Evolutionary conservation across 2,113 vertebrate genomes (phyloP).

Genomic region (Antennarius striatus): DNA sequence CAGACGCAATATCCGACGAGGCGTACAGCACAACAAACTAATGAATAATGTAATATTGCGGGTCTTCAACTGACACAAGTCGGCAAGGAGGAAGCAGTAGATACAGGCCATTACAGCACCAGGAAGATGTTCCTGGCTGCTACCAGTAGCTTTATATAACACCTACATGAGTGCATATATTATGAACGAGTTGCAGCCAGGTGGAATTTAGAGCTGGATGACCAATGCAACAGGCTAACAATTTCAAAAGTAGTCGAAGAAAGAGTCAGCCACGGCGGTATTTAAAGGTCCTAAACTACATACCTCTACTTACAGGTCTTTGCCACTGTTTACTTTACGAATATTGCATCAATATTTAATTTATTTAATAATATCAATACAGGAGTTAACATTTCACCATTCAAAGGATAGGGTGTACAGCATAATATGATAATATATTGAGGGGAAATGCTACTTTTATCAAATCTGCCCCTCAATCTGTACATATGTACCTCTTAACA

Average conservation of each 20-base stretch:
- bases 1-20: conserved; percentile 10
- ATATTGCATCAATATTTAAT: too few species aligned
- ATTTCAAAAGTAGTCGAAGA: not conserved
- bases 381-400: not conserved
- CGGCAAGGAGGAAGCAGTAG: not conserved
- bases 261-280: not conserved
- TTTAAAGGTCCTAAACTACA: not conserved
- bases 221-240: too few species aligned
- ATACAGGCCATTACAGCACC: not conserved
- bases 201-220: too few species aligned
- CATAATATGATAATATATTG: not conserved
- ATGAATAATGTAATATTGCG: conserved; percentile 28
- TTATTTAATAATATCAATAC: not conserved
- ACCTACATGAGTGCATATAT: not conserved
- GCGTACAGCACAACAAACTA: conserved; percentile 9
- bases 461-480: not conserved
- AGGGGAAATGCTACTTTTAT: not conserved
- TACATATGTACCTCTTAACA: conserved; percentile 11
- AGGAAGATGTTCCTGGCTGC: conserved; percentile 1
- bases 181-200: not conserved
- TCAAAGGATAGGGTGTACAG: not conserved
- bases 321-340: not conserved
- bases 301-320: not conserved
- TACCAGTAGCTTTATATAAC: not conserved
- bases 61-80: conserved; percentile 21